Evolutionary conservation across 1,140 invertebrate genomes (phyloP).

Genomic region (Sitophilus oryzae): DNA sequence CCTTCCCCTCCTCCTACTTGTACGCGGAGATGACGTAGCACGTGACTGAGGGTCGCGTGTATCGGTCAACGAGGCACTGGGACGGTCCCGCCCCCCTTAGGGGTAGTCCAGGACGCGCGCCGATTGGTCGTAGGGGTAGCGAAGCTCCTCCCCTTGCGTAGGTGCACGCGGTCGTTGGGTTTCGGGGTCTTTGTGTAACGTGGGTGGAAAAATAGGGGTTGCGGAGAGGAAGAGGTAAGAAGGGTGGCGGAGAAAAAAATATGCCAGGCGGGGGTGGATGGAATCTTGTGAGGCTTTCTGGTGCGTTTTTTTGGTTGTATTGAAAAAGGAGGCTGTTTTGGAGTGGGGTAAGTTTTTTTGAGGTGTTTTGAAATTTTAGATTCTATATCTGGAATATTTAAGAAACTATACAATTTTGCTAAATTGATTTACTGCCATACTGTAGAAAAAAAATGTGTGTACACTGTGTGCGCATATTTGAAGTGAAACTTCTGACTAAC

Average conservation of each 20-base stretch:
- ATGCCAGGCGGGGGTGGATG: not conserved
- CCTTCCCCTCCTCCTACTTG: too few relatives aligned
- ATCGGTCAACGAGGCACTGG: constrained; percentile 23
- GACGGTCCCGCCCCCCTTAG: constrained; percentile 15
- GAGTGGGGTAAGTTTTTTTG: too few relatives aligned
- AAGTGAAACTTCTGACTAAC: too few relatives aligned
- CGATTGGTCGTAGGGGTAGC: constrained; percentile 12
- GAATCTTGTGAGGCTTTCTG: too few relatives aligned
- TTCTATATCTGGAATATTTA: too few relatives aligned
- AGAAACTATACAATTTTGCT: too few relatives aligned
- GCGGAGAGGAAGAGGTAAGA: not conserved
- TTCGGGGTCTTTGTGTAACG: constrained; percentile 8
- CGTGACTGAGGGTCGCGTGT: constrained; percentile 21
- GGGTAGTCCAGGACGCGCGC: constrained; percentile 18
- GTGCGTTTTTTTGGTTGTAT: too few relatives aligned
- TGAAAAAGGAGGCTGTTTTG: constrained; percentile 6
- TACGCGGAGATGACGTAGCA: constrained; percentile 6
- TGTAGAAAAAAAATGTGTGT: too few relatives aligned
- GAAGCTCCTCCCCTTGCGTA: constrained; percentile 9
- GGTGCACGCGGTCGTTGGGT: not conserved
- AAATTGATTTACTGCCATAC: too few relatives aligned
- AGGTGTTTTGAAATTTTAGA: too few relatives aligned
- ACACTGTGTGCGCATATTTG: too few relatives aligned
- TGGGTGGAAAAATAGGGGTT: not conserved
- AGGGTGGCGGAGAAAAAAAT: not conserved